A percentile compares a stretch with the other conserved stretches of the same genome.
These are phyloP conservation scores for Metallyticus violacea DNA, from an alignment of 2,888 invertebrate species.

Conservation along the genomic window DNA sequence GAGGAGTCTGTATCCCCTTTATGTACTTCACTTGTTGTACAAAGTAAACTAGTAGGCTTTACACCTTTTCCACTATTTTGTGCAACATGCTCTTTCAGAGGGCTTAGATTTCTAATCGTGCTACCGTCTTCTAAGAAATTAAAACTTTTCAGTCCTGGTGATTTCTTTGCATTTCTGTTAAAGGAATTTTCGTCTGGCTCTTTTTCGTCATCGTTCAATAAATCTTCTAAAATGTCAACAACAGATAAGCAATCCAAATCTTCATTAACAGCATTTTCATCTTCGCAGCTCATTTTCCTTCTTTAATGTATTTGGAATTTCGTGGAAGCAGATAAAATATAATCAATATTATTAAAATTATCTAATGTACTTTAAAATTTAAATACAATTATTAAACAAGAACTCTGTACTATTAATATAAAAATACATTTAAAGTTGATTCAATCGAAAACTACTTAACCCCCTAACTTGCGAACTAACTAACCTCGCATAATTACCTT, in stretches of 20 bases:
- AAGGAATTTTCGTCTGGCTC: background rate
- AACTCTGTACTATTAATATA: too few species aligned
- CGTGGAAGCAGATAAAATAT: too few species aligned
- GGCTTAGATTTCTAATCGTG: background rate
- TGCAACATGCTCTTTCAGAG: background rate
- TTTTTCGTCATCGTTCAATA: background rate
- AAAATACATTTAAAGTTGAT: too few species aligned
- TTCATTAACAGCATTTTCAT: background rate
- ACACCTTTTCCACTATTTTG: constrained; percentile 39
- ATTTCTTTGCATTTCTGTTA: background rate
- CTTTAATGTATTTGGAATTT: too few species aligned
- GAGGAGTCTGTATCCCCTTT: constrained; percentile 70
- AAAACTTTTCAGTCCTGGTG: background rate
- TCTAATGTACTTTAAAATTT: too few species aligned
- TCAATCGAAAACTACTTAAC: too few species aligned
- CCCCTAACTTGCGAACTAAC: too few species aligned
- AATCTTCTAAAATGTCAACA: background rate
- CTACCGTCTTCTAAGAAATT: background rate
- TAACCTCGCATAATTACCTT: too few species aligned
- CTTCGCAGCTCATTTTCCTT: background rate
- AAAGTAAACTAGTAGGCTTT: background rate
- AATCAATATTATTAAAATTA: too few species aligned
- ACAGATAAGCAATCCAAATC: background rate
- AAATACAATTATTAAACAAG: too few species aligned
- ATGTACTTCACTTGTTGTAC: constrained; percentile 45